Conservation (phyloP, 1,140 invertebrate species). For the Papilio xuthus region DNA sequence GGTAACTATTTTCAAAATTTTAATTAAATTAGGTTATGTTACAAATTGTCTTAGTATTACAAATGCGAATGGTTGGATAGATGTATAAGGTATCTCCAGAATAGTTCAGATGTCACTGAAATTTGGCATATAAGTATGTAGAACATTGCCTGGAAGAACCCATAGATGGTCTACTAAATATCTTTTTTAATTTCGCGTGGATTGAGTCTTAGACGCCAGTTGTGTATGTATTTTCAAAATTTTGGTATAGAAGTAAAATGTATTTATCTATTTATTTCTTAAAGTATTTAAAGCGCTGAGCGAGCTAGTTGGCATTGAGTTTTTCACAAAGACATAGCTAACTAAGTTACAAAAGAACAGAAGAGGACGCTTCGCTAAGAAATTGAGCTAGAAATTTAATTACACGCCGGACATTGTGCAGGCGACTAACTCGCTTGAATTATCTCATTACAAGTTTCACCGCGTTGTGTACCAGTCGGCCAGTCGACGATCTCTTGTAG, state of each 20-base stretch:
- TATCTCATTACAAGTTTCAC: not conserved
- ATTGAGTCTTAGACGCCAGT: no score
- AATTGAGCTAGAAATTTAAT: conserved; percentile 1
- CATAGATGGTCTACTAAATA: no score
- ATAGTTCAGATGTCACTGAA: no score
- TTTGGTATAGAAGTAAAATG: not conserved
- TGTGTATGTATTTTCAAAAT: not conserved
- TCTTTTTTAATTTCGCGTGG: no score
- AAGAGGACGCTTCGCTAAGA: not conserved
- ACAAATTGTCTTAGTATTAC: no score
- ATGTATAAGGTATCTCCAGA: no score
- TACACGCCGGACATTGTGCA: not conserved
- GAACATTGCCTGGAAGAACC: no score
- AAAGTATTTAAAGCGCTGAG: not conserved
- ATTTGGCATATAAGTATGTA: no score
- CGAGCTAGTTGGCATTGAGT: not conserved
- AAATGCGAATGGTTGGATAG: no score
- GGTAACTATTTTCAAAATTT: no score
- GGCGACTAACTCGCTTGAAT: not conserved
- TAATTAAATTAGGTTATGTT: no score
- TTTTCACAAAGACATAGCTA: conserved; percentile 10
- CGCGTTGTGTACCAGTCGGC: not conserved
- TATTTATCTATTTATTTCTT: not conserved
- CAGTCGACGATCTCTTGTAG: not conserved
- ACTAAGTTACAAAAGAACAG: conserved; percentile 16